Evolutionary conservation across 2,888 invertebrate genomes (phyloP).

Genomic region (Cotesia congregata): DNA sequence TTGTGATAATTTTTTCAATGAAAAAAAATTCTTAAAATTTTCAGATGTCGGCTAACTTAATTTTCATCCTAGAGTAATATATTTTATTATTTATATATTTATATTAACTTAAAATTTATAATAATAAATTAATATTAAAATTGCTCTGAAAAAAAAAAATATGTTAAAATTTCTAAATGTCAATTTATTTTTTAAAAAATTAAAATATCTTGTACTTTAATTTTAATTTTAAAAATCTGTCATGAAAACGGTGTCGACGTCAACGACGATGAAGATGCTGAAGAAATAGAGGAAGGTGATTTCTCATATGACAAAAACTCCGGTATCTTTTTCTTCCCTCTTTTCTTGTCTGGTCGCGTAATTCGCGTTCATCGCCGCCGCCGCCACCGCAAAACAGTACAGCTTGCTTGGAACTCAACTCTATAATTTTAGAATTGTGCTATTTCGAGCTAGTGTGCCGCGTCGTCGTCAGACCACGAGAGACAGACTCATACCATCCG

Average conservation of each 20-base stretch:
- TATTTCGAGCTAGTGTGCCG: constrained; percentile 62
- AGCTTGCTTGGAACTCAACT: constrained; percentile 17
- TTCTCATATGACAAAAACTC: neutral
- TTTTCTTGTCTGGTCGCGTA: constrained; percentile 15
- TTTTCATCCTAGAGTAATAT: neutral
- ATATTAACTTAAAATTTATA: neutral
- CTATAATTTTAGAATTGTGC: constrained; percentile 59
- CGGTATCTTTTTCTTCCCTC: constrained; percentile 11
- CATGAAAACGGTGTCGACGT: too few species aligned
- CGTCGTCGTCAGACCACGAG: constrained; percentile 36
- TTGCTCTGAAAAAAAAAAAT: too few species aligned
- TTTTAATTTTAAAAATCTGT: too few species aligned
- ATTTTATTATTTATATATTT: neutral
- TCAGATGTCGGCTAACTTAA: too few species aligned
- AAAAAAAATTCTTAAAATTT: too few species aligned
- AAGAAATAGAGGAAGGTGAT: constrained; percentile 7
- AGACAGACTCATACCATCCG: constrained; percentile 38
- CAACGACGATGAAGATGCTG: neutral
- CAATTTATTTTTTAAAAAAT: too few species aligned
- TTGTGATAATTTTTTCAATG: too few species aligned
- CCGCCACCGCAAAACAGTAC: constrained; percentile 15
- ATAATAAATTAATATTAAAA: neutral
- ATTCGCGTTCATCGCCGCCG: constrained; percentile 16
- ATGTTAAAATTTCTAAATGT: too few species aligned
- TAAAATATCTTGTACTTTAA: too few species aligned